A percentile compares a stretch with the other conserved stretches of the same genome.
Conservation (phyloP, 1,140 invertebrate genomes). For the Drosophila bipectinata region DNA sequence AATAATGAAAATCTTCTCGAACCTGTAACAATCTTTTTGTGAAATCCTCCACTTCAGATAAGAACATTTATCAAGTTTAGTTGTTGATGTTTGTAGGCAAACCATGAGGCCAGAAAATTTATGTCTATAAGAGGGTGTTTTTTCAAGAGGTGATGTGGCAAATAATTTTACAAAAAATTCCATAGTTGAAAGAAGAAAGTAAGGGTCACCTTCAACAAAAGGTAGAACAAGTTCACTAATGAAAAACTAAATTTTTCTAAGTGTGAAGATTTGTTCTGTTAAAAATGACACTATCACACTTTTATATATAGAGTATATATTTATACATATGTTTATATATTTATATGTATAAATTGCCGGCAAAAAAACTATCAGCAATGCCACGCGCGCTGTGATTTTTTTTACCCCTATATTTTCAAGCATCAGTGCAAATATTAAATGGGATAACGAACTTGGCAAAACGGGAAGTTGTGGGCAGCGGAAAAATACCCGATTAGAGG, state of each 20-base stretch:
- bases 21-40: slow-evolving; percentile 7
- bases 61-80: slow-evolving; percentile 26
- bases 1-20: background rate
- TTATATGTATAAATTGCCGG: slow-evolving; percentile 11
- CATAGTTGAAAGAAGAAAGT: slow-evolving; percentile 24
- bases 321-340: background rate
- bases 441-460: slow-evolving; percentile 13
- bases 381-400: slow-evolving; percentile 31
- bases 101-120: background rate
- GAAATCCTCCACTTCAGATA: slow-evolving; percentile 23
- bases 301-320: background rate
- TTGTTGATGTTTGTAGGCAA: slow-evolving; percentile 1
- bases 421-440: slow-evolving; percentile 15
- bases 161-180: slow-evolving; percentile 34
- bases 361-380: slow-evolving; percentile 30
- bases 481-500: slow-evolving; percentile 47
- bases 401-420: background rate
- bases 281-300: slow-evolving; percentile 9
- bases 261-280: background rate
- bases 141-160: slow-evolving; percentile 14
- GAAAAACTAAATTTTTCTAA: background rate
- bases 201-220: slow-evolving; percentile 62
- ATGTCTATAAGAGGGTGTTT: too few relatives aligned
- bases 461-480: slow-evolving; percentile 47
- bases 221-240: background rate